Evolutionary conservation across 2,113 vertebrate genomes (phyloP), one percentile per base, ranked within the genome.

Genomic region (Siphamia tubifer): DNA sequence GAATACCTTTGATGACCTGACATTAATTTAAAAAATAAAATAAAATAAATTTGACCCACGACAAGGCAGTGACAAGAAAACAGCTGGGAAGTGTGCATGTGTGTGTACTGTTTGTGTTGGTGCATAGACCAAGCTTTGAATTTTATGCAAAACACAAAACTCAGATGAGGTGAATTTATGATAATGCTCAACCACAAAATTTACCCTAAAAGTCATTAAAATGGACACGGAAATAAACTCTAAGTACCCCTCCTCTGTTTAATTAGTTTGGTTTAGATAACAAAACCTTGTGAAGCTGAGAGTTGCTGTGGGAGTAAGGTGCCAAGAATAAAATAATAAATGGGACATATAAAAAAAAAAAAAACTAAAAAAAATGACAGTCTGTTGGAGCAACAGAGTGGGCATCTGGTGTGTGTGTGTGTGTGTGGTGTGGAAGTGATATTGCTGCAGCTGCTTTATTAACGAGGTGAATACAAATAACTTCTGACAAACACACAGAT

Each of bases 371-470:
- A 53, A 2, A 20, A 19, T 61, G 77, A 74, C 68, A 79, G 57
- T 35, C 30, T 79, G 56, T 61, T 72, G 57, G 60, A 69, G 57
- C 43, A 38, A 60, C 36, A 61, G 31, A 45, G 30, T 36, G 58
- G 67, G 52, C 80, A 83, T 77, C 71, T 74, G 77, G 65, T 68
- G 47, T 35, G 38, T 47, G 40, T 25, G 43, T 36, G 57, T 36
- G 20, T 17, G 20, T 51, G 63, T 35, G 67, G 43, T 55, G 53
- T 71, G 61, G 53, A 79, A 57, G 64, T 84, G 74, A 84, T 75
- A 61, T 54, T 81, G 30, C 58, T 74, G 68, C 73, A 84, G 61
- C 65, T 82, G 77, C 57, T 75, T 47, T 57, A n/a, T 31, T 36
- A 56, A 77, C 16, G 17, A 51, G 69, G 49, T 56, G 62, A 74